Percentiles rank a stretch among this genome's conserved stretches.
Evolutionary conservation across 2,888 invertebrate species (phyloP).

Genomic region (Conchocele bisecta): DNA sequence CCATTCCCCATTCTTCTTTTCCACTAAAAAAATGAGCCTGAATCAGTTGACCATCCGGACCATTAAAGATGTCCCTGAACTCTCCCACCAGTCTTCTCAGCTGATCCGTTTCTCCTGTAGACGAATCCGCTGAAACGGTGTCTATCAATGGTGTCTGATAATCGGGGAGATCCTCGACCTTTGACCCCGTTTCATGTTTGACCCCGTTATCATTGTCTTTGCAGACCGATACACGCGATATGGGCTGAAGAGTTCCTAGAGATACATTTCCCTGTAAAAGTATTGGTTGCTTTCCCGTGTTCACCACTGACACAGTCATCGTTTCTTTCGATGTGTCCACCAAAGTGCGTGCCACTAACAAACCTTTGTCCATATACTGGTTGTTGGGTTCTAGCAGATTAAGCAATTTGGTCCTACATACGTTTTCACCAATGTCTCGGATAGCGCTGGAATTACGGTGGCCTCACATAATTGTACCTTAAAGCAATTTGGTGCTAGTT

Average conservation of each 20-base stretch:
- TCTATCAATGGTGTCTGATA: neutral
- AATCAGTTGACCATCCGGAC: neutral
- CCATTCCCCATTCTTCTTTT: neutral
- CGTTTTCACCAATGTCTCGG: neutral
- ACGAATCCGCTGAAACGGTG: neutral
- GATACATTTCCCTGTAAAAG: neutral
- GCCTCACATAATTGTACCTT: neutral
- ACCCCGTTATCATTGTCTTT: neutral
- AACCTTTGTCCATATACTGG: neutral
- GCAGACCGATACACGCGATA: neutral
- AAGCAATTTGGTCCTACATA: neutral
- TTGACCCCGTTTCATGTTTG: neutral
- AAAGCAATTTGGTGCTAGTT: neutral
- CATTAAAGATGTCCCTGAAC: neutral
- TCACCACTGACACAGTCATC: neutral
- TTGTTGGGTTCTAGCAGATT: neutral
- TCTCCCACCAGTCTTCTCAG: neutral
- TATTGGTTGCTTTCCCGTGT: neutral
- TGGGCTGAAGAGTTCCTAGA: neutral
- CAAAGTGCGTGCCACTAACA: neutral
- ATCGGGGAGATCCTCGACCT: neutral
- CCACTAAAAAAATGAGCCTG: slow-evolving; percentile 1
- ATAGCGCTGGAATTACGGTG: neutral
- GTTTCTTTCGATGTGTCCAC: neutral
- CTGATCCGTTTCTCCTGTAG: neutral